A percentile compares a stretch with the other conserved stretches of the same genome.
phyloP scores from a whole-genome alignment of 2,888 invertebrate species.

The Sisyra nigra region DNA sequence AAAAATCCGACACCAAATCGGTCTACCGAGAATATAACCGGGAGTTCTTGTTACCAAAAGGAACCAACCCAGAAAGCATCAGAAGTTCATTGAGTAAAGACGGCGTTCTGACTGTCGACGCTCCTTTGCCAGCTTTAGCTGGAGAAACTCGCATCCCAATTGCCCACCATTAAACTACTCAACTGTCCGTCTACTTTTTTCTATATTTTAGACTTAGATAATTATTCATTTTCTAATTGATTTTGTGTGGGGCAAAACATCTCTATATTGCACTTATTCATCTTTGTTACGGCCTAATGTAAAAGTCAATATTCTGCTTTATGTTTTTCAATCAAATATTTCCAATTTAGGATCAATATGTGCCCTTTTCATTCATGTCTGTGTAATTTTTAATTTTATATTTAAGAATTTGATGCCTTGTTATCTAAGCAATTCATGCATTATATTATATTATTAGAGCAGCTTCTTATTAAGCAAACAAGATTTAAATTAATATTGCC shows the following conservation, averaged over 20 bases:
- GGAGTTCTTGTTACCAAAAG: constrained; percentile 91
- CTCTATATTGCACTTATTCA: too few species aligned
- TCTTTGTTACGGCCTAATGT: too few species aligned
- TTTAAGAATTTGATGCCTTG: neutral
- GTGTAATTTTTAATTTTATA: neutral
- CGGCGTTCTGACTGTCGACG: constrained; percentile 92
- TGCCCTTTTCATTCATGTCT: too few species aligned
- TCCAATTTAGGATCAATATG: too few species aligned
- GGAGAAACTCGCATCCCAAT: constrained; percentile 75
- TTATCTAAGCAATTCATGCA: neutral
- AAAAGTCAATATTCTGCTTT: too few species aligned
- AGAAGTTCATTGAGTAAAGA: constrained; percentile 92
- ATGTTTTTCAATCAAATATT: too few species aligned
- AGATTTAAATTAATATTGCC: constrained; percentile 1
- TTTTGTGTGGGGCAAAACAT: too few species aligned
- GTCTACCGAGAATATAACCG: constrained; percentile 97
- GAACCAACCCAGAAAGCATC: constrained; percentile 91
- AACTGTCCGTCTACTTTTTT: neutral
- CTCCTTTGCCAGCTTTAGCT: constrained; percentile 78
- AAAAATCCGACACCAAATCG: constrained; percentile 90
- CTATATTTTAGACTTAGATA: too few species aligned
- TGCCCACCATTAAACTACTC: constrained; percentile 37
- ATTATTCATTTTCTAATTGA: too few species aligned
- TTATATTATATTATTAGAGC: neutral
- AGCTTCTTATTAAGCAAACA: neutral